These are phyloP conservation scores for Leguminivora glycinivorella DNA, from an alignment of 1,140 invertebrate species.

Conservation along the genomic window DNA sequence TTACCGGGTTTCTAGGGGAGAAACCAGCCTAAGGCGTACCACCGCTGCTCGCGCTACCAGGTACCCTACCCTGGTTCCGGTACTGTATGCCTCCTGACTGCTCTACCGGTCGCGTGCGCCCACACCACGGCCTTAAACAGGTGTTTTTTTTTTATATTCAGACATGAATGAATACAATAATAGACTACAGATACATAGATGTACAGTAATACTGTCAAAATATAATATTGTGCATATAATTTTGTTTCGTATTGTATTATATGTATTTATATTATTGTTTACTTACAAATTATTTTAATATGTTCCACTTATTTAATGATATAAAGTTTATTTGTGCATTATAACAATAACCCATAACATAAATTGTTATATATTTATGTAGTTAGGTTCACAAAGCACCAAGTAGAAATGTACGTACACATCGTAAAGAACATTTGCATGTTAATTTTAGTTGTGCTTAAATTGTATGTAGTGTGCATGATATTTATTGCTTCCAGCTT, in stretches of 20 bases:
- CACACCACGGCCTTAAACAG: no score
- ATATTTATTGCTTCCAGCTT: slow-evolving; percentile 80
- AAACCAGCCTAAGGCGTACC: no score
- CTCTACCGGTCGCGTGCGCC: no score
- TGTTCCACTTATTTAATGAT: not conserved
- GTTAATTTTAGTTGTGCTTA: slow-evolving; percentile 51
- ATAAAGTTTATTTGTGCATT: not conserved
- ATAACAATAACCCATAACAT: not conserved
- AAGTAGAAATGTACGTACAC: slow-evolving; percentile 3
- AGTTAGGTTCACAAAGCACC: slow-evolving; percentile 13
- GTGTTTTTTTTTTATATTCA: no score
- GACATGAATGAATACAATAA: no score
- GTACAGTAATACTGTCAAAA: no score
- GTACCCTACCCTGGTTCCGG: no score
- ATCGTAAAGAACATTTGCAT: slow-evolving; percentile 12
- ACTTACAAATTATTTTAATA: not conserved
- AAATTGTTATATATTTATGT: slow-evolving; percentile 17
- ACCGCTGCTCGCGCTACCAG: no score
- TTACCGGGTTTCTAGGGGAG: no score
- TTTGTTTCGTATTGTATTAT: not conserved
- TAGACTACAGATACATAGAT: no score
- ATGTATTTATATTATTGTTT: slow-evolving; percentile 1
- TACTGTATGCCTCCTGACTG: no score
- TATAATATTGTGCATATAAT: not conserved
- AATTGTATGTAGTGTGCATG: slow-evolving; percentile 71